These are phyloP conservation scores for Hystrix brachyura DNA, from an alignment of 2,113 vertebrate genomes.

Conservation along the genomic window DNA sequence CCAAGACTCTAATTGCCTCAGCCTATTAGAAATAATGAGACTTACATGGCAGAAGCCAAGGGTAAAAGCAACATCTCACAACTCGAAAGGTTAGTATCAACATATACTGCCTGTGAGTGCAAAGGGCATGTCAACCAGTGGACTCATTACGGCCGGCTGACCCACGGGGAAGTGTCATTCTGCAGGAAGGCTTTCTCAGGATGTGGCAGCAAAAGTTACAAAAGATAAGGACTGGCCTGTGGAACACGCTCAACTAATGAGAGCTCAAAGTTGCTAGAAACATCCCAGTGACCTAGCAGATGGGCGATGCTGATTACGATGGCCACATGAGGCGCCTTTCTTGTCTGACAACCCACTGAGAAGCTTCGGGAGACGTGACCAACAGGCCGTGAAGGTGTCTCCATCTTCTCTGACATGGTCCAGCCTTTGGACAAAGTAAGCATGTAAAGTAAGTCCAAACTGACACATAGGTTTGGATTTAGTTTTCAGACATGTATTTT, in stretches of 20 bases:
- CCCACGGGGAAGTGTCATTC: constrained; percentile 91
- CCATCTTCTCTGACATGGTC: constrained; percentile 93
- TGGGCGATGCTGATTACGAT: constrained; percentile 93
- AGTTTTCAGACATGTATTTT: constrained; percentile 85
- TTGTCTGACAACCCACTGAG: constrained; percentile 91
- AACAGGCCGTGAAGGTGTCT: constrained; percentile 98
- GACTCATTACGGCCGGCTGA: constrained; percentile 93
- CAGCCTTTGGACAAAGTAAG: constrained; percentile 90
- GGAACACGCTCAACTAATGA: constrained; percentile 94
- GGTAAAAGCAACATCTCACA: constrained; percentile 88
- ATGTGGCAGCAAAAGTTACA: constrained; percentile 91
- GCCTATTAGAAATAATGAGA: constrained; percentile 92
- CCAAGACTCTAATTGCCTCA: constrained; percentile 91
- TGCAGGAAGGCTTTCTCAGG: constrained; percentile 91
- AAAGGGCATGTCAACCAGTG: constrained; percentile 86
- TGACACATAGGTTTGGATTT: constrained; percentile 85
- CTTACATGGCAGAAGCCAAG: constrained; percentile 88
- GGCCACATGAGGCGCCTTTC: constrained; percentile 89
- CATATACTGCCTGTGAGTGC: constrained; percentile 87
- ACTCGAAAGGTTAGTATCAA: constrained; percentile 90
- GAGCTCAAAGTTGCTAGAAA: constrained; percentile 91
- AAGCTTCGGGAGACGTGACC: constrained; percentile 93
- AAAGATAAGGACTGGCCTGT: constrained; percentile 89
- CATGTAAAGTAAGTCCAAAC: constrained; percentile 84
- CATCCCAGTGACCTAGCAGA: constrained; percentile 94